phyloP scores from a whole-genome alignment of 2,888 invertebrate species.

The Pheosia gnoma region DNA sequence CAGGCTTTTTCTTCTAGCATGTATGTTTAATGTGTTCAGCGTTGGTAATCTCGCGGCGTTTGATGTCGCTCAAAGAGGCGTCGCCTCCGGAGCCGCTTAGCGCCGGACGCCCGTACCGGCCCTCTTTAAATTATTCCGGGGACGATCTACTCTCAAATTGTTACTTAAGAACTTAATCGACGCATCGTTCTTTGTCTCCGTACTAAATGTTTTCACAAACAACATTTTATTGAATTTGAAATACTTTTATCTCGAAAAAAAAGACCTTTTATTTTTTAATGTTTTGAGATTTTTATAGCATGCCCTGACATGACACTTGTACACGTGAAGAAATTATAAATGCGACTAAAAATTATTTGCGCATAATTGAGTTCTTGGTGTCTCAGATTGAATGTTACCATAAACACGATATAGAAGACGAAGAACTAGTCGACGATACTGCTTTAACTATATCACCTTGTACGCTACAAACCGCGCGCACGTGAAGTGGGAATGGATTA shows the following conservation, averaged over 20 bases:
- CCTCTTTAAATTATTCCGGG: slow-evolving; percentile 62
- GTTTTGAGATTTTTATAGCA: not conserved
- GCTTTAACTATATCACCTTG: not conserved
- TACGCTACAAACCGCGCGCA: not conserved
- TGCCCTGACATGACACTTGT: too few relatives aligned
- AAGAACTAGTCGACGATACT: not conserved
- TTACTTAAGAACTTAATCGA: slow-evolving; percentile 68
- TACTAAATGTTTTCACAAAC: slow-evolving; percentile 52
- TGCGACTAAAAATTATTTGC: too few relatives aligned
- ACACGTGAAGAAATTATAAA: too few relatives aligned
- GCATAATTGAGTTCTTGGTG: too few relatives aligned
- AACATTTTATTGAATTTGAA: slow-evolving; percentile 51
- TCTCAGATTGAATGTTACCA: too few relatives aligned
- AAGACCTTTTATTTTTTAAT: not conserved
- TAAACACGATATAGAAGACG: too few relatives aligned
- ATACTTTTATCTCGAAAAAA: slow-evolving; percentile 21
- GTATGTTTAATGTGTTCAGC: slow-evolving; percentile 70
- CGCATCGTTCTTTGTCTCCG: slow-evolving; percentile 58
- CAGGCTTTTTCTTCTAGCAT: slow-evolving; percentile 63
- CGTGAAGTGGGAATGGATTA: slow-evolving; percentile 35
- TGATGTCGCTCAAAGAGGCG: slow-evolving; percentile 67
- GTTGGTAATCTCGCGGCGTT: slow-evolving; percentile 68
- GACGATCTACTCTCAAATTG: slow-evolving; percentile 66
- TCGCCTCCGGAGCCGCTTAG: slow-evolving; percentile 63
- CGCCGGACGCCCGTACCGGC: slow-evolving; percentile 44